Base-by-base conservation (phyloP, 2,113 vertebrate genomes). In the Desmodus rotundus region DNA sequence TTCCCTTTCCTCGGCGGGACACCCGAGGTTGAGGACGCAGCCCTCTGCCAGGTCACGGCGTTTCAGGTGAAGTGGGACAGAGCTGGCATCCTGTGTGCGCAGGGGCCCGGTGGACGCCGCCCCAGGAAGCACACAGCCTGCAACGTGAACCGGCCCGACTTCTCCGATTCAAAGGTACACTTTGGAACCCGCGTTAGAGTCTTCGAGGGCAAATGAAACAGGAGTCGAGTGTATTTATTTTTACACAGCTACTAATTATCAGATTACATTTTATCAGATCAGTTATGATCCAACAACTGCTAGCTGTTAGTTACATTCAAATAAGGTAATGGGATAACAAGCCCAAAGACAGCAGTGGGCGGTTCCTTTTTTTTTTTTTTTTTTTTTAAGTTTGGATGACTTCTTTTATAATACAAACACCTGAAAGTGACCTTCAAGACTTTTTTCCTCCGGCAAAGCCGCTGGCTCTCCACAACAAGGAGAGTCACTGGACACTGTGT, bases 371-470 rank as follows among this genome's bases (percentile, higher is more conserved):
- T 47, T 47, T 47, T 47, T 56, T 45, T 54, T 45, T 24, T 56
- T 72, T 38, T 43, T 43, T 82, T 63, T 2, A 61, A 45, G 85
- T 80, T 65, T 26, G 0, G 11, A 83, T 56, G 90, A 77, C 22
- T 95, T 93, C 56, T 16, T 95, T 95, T 89, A 78, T 86, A 83
- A 86, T 33, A n/a, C 67, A 52, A 92, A 93, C 41, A 68, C 67
- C 82, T 91, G 89, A 85, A 83, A 72, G 91, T 96, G 93, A 97
- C 97, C 96, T 97, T 96, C 92, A 96, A 94, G 94, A 63, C 14
- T 26, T 78, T 72, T 50, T 86, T 78, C 78, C 78, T 97, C 47
- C 84, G 52, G 52, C 68, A 81, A 70, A 74, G 33, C 33, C 33
- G 10, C 74, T 94, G 89, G 93, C 89, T 92, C 52, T 77, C 50